A percentile compares a stretch with the other conserved stretches of the same genome.
phyloP scores from a whole-genome alignment of 2,113 vertebrate species.

The Labrus mixtus region DNA sequence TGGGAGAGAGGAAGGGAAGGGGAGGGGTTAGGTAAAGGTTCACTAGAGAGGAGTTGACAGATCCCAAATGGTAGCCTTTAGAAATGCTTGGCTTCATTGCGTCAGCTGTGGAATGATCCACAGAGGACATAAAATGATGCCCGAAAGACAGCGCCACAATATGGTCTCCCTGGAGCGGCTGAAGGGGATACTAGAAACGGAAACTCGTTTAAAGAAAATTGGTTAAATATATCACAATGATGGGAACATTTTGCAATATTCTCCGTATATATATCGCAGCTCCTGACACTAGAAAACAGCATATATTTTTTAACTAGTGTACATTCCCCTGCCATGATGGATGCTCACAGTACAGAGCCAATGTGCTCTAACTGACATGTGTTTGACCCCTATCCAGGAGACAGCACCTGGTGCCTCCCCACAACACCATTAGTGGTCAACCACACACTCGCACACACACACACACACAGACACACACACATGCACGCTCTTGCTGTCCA shows the following conservation, averaged over 20 bases:
- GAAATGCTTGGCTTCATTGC: conserved; percentile 61
- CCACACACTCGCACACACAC: conserved; percentile 46
- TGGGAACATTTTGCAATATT: conserved; percentile 1
- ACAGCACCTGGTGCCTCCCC: conserved; percentile 76
- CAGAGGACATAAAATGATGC: conserved; percentile 50
- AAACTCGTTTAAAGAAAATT: conserved; percentile 31
- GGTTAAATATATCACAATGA: conserved; percentile 16
- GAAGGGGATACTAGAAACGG: conserved; percentile 7
- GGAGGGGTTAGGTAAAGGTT: conserved; percentile 55
- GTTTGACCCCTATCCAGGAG: conserved; percentile 74
- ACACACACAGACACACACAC: background rate
- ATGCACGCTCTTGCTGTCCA: conserved; percentile 14
- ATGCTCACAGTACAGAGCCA: conserved; percentile 31
- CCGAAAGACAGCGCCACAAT: conserved; percentile 18
- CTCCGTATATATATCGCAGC: conserved; percentile 24
- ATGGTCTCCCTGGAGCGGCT: conserved; percentile 14
- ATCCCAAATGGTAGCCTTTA: conserved; percentile 63
- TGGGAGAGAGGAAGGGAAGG: conserved; percentile 26
- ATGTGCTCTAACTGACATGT: conserved; percentile 54
- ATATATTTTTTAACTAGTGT: conserved; percentile 49
- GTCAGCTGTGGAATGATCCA: conserved; percentile 60
- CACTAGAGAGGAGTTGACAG: conserved; percentile 64
- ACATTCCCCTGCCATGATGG: conserved; percentile 34
- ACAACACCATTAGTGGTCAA: conserved; percentile 72
- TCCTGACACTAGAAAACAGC: conserved; percentile 36